Evolutionary conservation across 2,113 vertebrate genomes (phyloP), one percentile per base, ranked within the genome.

Genomic region (Cyprinodon brontotheroides): DNA sequence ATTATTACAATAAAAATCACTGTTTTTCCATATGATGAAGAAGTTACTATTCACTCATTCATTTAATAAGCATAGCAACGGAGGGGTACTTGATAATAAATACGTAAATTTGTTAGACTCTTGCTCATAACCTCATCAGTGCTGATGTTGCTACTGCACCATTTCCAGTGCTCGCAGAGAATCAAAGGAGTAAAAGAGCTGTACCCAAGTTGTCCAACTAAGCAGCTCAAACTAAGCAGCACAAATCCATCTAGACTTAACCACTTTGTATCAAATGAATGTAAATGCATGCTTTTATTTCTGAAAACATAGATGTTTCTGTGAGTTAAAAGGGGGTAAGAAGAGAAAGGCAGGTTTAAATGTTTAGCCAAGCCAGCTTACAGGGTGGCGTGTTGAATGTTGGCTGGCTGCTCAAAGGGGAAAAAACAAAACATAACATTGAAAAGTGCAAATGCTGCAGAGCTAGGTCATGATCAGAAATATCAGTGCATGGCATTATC

Each of bases 381-480:
- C 48, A 63, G 75, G 39, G 13, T 68, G 79, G 74, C 75, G 83
- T 84, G 65, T 89, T 69, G 76, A 82, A 87, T 87, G 73, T 75
- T 50, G 68, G 65, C 65, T 87, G 82, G 73, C 87, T 85, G 82
- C 75, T 81, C 68, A 74, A 73, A 76, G 22, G n/a, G 38, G 70
- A 61, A 70, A 80, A 72, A 66, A 79, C 39, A 73, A 39, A 63
- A 70, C 72, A 22, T 59, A 72, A 66, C 47, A 61, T 48, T 60
- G 40, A 39, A 70, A 78, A 76, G 43, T 17, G 61, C 45, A 62
- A 69, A 57, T 80, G 78, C 82, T 81, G 75, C 80, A 75, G 81
- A 59, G 79, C 65, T 84, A 85, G 76, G 83, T 78, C 77, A 68
- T 86, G 83, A 86, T 83, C 86, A 86, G 77, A 65, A 75, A 74